Evolutionary conservation across 2,888 invertebrate species (phyloP), one percentile per base, ranked within the genome.

Genomic region (Caenorhabditis japonica): DNA sequence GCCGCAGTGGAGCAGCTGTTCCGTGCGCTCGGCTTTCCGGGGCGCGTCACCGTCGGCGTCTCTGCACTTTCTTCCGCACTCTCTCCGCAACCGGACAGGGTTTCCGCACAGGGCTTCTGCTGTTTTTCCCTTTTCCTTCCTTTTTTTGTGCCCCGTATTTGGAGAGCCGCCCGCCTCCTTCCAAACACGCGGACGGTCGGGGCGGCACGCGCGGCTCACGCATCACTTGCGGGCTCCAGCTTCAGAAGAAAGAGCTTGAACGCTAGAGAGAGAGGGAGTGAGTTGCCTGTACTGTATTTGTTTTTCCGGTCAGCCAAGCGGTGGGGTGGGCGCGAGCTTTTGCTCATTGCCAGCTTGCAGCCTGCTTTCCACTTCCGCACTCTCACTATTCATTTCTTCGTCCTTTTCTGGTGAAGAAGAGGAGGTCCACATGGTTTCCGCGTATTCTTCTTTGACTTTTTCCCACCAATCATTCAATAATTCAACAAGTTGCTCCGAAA

Each of bases 291-390:
- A 64, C 64, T 56, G 64, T 64, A 49, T 64, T 64, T 64, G 55
- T 64, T 64, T 64, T 64, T 64, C 64, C 64, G 64, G 64, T 64
- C 64, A 64, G 64, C 56, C 56, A n/a, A 47, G 62, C 47, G 47
- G 47, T 15, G 36, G 52, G 41, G 25, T 51, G 55, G 69, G 60
- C 60, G 60, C 60, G 53, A 59, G 59, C 59, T 60, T 60, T 69
- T 60, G 60, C 59, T 69, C 69, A 69, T 60, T 69, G 60, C 69
- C 59, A 59, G 69, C 49, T 53, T 60, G 60, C 55, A 56, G 53
- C 61, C 44, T 55, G 44, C 43, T 44, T 59, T 33, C 46, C 60
- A 41, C 53, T 70, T 59, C 59, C 55, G 60, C 70, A 61, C 52
- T 51, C 41, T 17, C 7, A 3, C 55, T 34, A 27, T 49, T 17